Evolutionary conservation across 2,888 invertebrate genomes (phyloP).

Genomic region (Ceratothoa steindachneri): DNA sequence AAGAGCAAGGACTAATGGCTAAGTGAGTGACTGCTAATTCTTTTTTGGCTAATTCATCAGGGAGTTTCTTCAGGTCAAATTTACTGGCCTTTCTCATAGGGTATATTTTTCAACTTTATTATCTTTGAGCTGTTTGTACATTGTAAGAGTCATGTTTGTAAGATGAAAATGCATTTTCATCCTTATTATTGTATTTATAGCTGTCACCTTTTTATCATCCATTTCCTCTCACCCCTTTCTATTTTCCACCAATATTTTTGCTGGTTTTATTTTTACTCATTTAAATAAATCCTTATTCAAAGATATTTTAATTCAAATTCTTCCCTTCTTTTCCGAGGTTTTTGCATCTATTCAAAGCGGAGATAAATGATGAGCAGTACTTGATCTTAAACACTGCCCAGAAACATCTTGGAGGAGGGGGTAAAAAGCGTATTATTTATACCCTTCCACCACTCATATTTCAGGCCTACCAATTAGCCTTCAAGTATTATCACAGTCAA

Average conservation of each 20-base stretch:
- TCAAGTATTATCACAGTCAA: slow-evolving; percentile 70
- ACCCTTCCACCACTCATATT: slow-evolving; percentile 92
- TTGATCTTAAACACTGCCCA: slow-evolving; percentile 82
- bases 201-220: no score
- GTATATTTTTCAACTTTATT: background rate
- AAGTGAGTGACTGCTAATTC: slow-evolving; percentile 58
- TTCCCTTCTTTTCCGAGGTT: slow-evolving; percentile 66
- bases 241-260: no score
- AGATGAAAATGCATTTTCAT: no score
- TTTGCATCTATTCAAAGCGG: slow-evolving; percentile 76
- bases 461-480: slow-evolving; percentile 83
- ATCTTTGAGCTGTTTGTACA: no score
- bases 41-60: no score
- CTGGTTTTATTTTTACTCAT: no score
- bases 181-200: no score
- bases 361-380: slow-evolving; percentile 77
- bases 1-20: slow-evolving; percentile 89
- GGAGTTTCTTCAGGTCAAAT: background rate
- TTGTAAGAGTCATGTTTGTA: no score
- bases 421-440: slow-evolving; percentile 78
- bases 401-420: slow-evolving; percentile 86
- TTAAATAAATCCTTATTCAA: no score
- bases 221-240: no score
- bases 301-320: no score
- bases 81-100: background rate